Evolutionary conservation across 2,888 invertebrate species (phyloP).

Genomic region (Stratiomys singularior): DNA sequence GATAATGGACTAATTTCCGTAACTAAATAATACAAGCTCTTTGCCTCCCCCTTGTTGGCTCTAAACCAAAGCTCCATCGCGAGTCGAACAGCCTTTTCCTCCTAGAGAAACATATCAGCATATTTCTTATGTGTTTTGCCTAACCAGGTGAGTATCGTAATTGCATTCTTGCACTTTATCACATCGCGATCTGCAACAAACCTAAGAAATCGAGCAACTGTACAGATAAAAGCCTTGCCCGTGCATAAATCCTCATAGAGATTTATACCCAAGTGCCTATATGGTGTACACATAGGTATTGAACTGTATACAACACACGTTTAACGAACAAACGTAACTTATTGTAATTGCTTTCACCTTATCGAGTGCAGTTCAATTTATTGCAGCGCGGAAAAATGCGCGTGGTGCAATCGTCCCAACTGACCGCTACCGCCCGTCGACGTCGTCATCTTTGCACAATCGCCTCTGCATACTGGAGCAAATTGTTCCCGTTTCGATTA

Average conservation of each 20-base stretch:
- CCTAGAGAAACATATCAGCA: too few species aligned
- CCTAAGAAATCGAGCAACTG: constrained; percentile 33
- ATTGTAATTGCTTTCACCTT: constrained; percentile 44
- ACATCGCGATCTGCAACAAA: constrained; percentile 32
- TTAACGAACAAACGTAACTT: constrained; percentile 30
- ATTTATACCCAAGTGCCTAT: background rate
- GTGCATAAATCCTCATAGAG: constrained; percentile 24
- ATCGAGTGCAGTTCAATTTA: constrained; percentile 43
- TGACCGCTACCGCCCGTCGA: background rate
- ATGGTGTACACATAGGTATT: background rate
- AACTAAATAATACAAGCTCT: too few species aligned
- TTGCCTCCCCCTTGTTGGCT: too few species aligned
- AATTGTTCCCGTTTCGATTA: constrained; percentile 43
- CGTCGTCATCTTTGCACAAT: constrained; percentile 21
- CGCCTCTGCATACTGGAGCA: constrained; percentile 34
- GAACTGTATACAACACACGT: too few species aligned
- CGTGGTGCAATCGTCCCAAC: constrained; percentile 27
- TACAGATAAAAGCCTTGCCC: constrained; percentile 18
- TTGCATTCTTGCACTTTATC: constrained; percentile 38
- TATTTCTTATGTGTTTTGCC: too few species aligned
- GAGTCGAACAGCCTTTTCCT: too few species aligned
- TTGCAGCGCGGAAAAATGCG: constrained; percentile 31
- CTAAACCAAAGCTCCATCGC: too few species aligned
- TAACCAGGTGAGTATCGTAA: constrained; percentile 30
- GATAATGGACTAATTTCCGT: too few species aligned